Percentiles rank a stretch among this genome's conserved stretches.
phyloP scores from a whole-genome alignment of 2,113 vertebrate species.

The Passer domesticus region DNA sequence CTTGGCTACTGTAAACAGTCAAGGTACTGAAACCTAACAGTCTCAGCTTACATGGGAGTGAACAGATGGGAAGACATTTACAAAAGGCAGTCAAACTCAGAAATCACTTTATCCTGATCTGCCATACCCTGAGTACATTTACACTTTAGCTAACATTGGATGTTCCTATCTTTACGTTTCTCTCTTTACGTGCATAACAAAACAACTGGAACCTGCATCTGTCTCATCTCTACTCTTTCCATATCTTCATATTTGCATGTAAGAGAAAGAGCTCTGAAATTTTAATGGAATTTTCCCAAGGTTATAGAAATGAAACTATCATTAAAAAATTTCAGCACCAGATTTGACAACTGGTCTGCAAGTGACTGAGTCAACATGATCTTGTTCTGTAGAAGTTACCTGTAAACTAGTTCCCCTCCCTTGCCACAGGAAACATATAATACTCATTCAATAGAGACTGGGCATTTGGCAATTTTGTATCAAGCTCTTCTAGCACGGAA shows the following conservation, averaged over 20 bases:
- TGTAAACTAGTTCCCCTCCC: neutral
- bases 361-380: neutral
- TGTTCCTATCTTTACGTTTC: neutral
- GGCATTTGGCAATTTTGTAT: neutral
- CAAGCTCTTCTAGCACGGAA: neutral
- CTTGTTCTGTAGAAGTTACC: neutral
- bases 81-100: neutral
- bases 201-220: neutral
- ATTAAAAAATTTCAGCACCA: neutral
- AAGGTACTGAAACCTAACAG: neutral
- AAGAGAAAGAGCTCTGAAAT: neutral
- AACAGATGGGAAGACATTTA: neutral
- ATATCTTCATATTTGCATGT: neutral
- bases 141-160: neutral
- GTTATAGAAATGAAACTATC: neutral
- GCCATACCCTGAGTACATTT: neutral
- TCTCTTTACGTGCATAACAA: neutral
- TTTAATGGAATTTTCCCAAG: neutral
- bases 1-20: neutral
- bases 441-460: neutral
- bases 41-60: neutral
- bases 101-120: neutral
- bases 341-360: neutral
- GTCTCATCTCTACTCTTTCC: neutral
- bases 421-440: neutral